These are phyloP conservation scores for Mungos mungo DNA, from an alignment of 2,113 vertebrate genomes.

Conservation along the genomic window DNA sequence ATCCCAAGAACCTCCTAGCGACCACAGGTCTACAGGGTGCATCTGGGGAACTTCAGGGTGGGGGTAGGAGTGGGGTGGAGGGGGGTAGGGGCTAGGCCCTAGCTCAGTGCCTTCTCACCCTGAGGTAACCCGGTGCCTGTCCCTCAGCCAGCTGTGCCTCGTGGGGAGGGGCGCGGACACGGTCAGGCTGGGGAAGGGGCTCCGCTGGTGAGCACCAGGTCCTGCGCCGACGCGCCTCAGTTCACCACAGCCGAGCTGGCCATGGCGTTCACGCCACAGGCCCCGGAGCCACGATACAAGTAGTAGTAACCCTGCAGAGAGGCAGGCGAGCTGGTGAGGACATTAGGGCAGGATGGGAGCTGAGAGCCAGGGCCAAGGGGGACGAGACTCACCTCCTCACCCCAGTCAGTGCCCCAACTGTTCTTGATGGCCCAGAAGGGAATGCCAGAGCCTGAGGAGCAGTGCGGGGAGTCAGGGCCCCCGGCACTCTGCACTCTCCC, in stretches of 20 bases:
- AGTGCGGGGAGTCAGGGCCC: background rate
- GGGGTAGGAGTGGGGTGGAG: background rate
- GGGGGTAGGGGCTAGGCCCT: background rate
- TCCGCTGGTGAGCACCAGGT: constrained; percentile 1
- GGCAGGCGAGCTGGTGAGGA: background rate
- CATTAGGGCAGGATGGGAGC: fast-evolving
- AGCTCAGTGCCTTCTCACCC: constrained; percentile 19
- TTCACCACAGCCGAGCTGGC: constrained; percentile 91
- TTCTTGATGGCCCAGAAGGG: constrained; percentile 97
- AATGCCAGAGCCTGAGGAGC: constrained; percentile 83
- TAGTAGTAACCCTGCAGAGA: constrained; percentile 91
- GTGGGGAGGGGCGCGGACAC: background rate
- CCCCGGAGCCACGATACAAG: constrained; percentile 88
- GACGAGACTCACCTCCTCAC: constrained; percentile 88
- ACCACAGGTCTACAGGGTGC: constrained; percentile 9
- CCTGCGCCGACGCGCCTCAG: constrained; percentile 64
- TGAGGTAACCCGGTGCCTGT: background rate
- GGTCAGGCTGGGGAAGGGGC: background rate
- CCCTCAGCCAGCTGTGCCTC: constrained; percentile 39
- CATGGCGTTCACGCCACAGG: constrained; percentile 93
- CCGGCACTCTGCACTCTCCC: background rate
- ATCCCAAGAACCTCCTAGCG: background rate
- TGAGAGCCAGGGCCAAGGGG: no score
- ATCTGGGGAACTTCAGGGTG: background rate
- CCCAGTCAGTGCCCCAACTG: constrained; percentile 94